Evolutionary conservation across 2,113 vertebrate genomes (phyloP), one percentile per base, ranked within the genome.

Genomic region (Misgurnus mizolepis): DNA sequence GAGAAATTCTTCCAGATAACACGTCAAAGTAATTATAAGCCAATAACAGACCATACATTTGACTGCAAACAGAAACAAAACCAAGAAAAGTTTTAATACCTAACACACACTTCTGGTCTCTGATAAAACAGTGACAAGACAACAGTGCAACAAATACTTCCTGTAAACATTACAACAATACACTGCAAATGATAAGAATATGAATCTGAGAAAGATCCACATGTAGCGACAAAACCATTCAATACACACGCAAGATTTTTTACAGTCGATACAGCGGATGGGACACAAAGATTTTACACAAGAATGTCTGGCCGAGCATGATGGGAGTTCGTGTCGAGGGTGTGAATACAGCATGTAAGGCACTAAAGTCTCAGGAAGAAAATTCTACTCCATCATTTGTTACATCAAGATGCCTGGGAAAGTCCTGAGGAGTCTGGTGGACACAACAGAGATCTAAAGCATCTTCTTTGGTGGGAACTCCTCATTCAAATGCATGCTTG

Each of bases 321-420:
- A 65, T 74, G 68, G 62, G 55, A 11, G 55, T 74, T 55, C 15
- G 50, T 72, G 69, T 72, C 17, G 7, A 58, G 17, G 55, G 17
- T 60, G 60, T 69, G 58, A 47, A 50, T 68, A 18, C 50, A 14
- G 12, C 15, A 79, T 64, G 56, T 86, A 86, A 86, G 85, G 85
- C 85, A 86, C 85, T 86, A 79, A 71, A 76, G 67, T 79, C 39
- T 65, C 43, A 49, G 39, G 7, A 83, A 71, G 45, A 15, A 58
- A 64, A 76, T 58, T 11, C 15, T 50, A 14, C 56, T 71, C 72
- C 45, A 15, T 50, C 56, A 39, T 70, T n/a, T 7, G 5, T 73
- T 56, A 43, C 7, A 62, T 53, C 64, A 81, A 75, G 45, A 56
- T 76, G 53, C 67, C 55, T 67, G 64, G 62, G 10, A 67, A 65